phyloP scores from a whole-genome alignment of 1,140 invertebrate genomes.

The Theocolax elegans region DNA sequence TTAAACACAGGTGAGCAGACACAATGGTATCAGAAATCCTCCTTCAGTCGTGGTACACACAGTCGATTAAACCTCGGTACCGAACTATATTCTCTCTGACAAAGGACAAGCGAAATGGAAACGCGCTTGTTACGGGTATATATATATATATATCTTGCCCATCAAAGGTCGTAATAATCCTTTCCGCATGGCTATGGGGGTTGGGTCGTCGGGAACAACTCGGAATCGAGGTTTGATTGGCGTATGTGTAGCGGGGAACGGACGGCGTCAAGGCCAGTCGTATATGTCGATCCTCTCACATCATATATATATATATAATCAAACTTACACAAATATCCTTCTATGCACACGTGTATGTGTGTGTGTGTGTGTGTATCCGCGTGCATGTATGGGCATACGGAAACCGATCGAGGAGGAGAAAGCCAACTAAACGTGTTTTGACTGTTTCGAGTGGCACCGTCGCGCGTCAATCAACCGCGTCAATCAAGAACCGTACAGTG shows the following conservation, averaged over 20 bases:
- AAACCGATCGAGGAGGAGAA: slow-evolving; percentile 37
- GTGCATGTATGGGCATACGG: background rate
- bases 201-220: too few species aligned
- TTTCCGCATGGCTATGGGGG: slow-evolving; percentile 7
- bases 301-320: too few species aligned
- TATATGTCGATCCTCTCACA: too few species aligned
- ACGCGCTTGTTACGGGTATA: too few species aligned
- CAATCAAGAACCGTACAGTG: slow-evolving; percentile 38
- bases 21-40: background rate
- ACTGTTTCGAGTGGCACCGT: slow-evolving; percentile 49
- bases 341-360: too few species aligned
- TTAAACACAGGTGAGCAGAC: too few species aligned
- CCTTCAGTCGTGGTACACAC: background rate
- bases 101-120: slow-evolving; percentile 35
- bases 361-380: too few species aligned
- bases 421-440: slow-evolving; percentile 42
- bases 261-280: slow-evolving; percentile 46
- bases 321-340: too few species aligned
- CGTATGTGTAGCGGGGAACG: background rate
- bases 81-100: background rate
- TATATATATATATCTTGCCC: too few species aligned
- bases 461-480: slow-evolving; percentile 47
- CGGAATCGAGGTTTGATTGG: slow-evolving; percentile 20
- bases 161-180: slow-evolving; percentile 31
- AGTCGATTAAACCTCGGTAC: slow-evolving; percentile 10